Evolutionary conservation across 1,140 invertebrate genomes (phyloP).

Genomic region (Pseudomyrmex flavicornis): DNA sequence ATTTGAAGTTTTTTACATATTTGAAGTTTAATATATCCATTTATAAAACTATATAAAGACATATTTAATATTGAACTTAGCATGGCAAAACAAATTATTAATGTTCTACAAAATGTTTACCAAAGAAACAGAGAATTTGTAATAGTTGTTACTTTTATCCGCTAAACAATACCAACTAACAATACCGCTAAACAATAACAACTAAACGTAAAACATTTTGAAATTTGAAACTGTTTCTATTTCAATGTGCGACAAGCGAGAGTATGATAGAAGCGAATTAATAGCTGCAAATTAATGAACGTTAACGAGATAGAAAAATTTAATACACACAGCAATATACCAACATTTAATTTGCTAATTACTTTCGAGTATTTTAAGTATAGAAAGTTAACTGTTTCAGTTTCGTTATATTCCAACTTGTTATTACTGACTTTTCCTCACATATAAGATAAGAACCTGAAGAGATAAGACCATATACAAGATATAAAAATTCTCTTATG

Average conservation of each 20-base stretch:
- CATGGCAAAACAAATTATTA: too few relatives aligned
- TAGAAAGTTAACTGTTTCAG: constrained; percentile 8
- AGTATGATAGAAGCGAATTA: too few relatives aligned
- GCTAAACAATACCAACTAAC: too few relatives aligned
- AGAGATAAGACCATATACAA: constrained; percentile 10
- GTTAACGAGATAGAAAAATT: constrained; percentile 7
- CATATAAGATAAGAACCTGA: constrained; percentile 46
- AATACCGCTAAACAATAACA: too few relatives aligned
- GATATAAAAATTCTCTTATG: not conserved
- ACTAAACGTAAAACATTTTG: too few relatives aligned
- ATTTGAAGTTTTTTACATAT: too few relatives aligned
- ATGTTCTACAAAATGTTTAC: too few relatives aligned
- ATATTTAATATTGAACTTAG: not conserved
- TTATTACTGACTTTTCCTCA: constrained; percentile 19
- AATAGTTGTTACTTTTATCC: too few relatives aligned
- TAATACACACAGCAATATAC: not conserved
- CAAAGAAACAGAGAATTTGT: too few relatives aligned
- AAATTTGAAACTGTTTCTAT: too few relatives aligned
- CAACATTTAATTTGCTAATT: constrained; percentile 8
- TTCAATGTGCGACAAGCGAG: too few relatives aligned
- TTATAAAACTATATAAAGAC: not conserved
- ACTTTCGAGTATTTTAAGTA: not conserved
- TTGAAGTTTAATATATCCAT: not conserved
- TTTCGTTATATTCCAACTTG: constrained; percentile 15
- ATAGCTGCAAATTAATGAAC: too few relatives aligned